Base-by-base conservation (phyloP, 2,888 invertebrate genomes). In the Synanthedon myopaeformis region DNA sequence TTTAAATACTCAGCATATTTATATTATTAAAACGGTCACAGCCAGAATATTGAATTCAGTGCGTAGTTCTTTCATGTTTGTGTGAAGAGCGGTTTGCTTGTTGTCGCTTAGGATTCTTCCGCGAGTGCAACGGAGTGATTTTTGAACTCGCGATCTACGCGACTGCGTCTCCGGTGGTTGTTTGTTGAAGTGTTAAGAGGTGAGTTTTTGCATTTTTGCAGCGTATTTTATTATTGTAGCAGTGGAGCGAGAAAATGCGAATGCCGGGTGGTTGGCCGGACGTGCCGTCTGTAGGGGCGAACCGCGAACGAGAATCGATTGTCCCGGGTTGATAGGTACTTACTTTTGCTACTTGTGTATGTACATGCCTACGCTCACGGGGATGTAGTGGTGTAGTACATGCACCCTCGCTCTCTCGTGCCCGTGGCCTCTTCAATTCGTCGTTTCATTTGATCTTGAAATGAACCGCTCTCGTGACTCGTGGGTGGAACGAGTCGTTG, bases 221-320 rank as follows among this genome's bases (percentile, higher is more conserved):
- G 8, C n/a, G 6, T 19, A 17, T 12, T 35, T 8, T 35, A 10
- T 35, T 35, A 35, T 35, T 35, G 35, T 35, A 35, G 35, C 35
- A 35, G 35, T 35, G n/a, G 35, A 13, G 51, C 51, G 19, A 51
- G 51, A 51, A 51, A 35, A 35, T 51, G 41, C 12, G 52, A 19
- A 35, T 61, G 67, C 64, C 70, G 67, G 68, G 70, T 63, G 65
- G 64, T 61, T 65, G 70, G 67, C 61, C 68, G 70, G 67, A 61
- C 68, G 63, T 61, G 69, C 66, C 70, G 69, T 35, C 35, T 35
- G 66, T 67, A 71, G 76, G 82, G 82, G 79, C 76, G 53, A 55
- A 41, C 68, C 66, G 71, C 71, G 74, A 78, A 85, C 66, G 71
- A 70, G 74, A 78, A 85, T 86, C 86, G 85, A 86, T 86, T 82